phyloP scores from a whole-genome alignment of 2,113 vertebrate genomes.

The Bufo gargarizans region DNA sequence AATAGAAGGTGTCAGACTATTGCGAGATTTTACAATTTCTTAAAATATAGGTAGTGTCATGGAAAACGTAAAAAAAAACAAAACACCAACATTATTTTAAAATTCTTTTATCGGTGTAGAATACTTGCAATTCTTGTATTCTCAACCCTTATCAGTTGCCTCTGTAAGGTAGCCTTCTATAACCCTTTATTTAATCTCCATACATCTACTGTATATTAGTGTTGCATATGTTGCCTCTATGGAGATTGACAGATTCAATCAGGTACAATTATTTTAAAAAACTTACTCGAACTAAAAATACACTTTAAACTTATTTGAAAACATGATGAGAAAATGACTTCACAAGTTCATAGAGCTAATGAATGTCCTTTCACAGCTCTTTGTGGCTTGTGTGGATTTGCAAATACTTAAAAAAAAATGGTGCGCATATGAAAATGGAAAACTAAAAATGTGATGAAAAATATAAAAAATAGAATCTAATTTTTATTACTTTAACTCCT shows the following conservation, averaged over 20 bases:
- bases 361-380: neutral
- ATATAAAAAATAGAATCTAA: neutral
- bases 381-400: slow-evolving; percentile 14
- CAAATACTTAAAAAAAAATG: neutral
- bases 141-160: neutral
- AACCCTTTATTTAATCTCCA: neutral
- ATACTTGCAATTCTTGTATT: neutral
- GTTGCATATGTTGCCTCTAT: neutral
- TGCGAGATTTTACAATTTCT: too few relatives aligned
- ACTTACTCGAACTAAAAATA: neutral
- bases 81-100: too few relatives aligned
- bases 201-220: neutral
- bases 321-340: neutral
- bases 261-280: neutral
- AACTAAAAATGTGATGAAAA: neutral
- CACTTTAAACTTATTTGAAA: neutral
- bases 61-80: too few relatives aligned
- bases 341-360: neutral
- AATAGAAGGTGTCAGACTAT: too few relatives aligned
- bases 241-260: neutral
- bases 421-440: slow-evolving; percentile 1
- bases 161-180: neutral
- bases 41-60: too few relatives aligned
- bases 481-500: neutral
- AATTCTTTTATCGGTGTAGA: too few relatives aligned